Conservation (phyloP, 2,888 invertebrate species). For the Tenthredo distinguenda region DNA sequence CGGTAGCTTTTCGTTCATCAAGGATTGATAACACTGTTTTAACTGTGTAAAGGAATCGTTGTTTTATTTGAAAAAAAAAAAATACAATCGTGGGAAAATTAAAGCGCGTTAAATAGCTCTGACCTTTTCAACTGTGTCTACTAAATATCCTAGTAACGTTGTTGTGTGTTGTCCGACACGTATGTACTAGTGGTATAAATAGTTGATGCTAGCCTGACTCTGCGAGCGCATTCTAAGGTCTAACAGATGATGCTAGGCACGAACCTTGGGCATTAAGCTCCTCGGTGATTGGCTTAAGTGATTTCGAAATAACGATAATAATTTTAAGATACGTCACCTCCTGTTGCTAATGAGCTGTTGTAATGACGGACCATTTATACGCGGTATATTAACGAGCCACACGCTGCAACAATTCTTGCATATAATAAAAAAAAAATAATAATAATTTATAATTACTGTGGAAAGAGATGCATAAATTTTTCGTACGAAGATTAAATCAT, state of each 20-base stretch:
- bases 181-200: conserved; percentile 27
- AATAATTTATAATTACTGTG: background rate
- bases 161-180: conserved; percentile 11
- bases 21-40: background rate
- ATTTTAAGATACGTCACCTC: conserved; percentile 51
- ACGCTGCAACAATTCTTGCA: background rate
- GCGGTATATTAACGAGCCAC: background rate
- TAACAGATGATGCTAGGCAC: conserved; percentile 56
- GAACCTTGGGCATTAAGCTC: conserved; percentile 56
- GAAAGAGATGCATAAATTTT: background rate
- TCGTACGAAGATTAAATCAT: background rate
- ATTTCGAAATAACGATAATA: conserved; percentile 57
- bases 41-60: background rate
- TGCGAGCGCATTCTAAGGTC: conserved; percentile 7
- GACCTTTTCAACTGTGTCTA: conserved; percentile 1
- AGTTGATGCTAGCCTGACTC: conserved; percentile 43
- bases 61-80: too few species aligned
- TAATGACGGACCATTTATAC: conserved; percentile 45
- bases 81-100: background rate
- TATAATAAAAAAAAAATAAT: background rate
- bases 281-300: conserved; percentile 54
- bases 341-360: conserved; percentile 53
- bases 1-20: background rate
- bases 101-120: background rate
- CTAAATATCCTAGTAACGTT: background rate